Evolutionary conservation across 2,113 vertebrate species (phyloP).

Genomic region (Pelecanus crispus): DNA sequence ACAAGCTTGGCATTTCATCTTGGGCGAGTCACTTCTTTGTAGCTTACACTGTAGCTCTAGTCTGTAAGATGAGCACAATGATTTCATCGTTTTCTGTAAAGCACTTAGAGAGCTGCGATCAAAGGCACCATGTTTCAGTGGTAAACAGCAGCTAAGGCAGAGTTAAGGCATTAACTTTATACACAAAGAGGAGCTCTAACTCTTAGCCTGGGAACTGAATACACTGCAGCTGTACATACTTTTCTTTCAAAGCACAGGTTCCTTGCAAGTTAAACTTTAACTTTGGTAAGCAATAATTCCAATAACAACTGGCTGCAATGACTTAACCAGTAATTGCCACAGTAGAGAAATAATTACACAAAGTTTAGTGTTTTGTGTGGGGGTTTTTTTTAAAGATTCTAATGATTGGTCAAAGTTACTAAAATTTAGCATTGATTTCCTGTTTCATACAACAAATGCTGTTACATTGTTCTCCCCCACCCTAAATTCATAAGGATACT

Average conservation of each 20-base stretch:
- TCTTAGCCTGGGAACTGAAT: neutral
- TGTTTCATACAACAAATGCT: neutral
- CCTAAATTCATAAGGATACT: neutral
- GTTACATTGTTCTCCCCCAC: neutral
- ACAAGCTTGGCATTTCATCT: neutral
- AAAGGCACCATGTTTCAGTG: neutral
- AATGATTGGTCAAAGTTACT: neutral
- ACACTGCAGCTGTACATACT: neutral
- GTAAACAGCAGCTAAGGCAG: neutral
- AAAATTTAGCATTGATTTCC: neutral
- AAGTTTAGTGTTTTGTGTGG: neutral
- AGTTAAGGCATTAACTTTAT: neutral
- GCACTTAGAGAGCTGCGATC: neutral
- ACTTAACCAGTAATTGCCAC: conserved; percentile 21
- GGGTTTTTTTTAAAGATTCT: neutral
- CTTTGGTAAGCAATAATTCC: neutral
- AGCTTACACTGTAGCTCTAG: neutral
- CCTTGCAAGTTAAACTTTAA: conserved; percentile 36
- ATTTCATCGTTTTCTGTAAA: neutral
- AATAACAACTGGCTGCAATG: neutral
- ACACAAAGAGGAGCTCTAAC: conserved; percentile 1
- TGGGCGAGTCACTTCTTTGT: neutral
- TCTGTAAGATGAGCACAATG: neutral
- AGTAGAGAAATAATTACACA: neutral
- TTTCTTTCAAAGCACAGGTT: conserved; percentile 12